Base-by-base conservation (phyloP, 2,888 invertebrate genomes). In the Apamea monoglypha region DNA sequence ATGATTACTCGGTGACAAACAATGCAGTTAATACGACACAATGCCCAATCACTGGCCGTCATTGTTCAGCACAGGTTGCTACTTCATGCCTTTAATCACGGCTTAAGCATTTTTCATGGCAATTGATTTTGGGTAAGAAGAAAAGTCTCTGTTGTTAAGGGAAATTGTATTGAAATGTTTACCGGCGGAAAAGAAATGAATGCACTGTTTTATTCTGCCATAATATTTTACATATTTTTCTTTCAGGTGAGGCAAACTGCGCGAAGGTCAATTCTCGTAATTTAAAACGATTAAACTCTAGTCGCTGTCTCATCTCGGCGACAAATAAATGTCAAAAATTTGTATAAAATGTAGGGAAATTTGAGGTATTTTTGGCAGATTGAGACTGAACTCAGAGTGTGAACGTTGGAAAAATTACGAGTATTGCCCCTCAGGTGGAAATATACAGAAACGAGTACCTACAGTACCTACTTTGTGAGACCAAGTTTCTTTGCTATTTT, bases 11-110 rank as follows among this genome's bases (percentile, higher is more conserved):
- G 89, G 92, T 88, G 89, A 90, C 96, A 96, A 96, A 97, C 96
- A 97, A 97, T 96, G 92, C 95, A 87, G 95, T 95, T 96, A 96
- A 96, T 96, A 96, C 91, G 87, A 94, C 94, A 96, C 96, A 96
- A 96, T 96, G 94, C 89, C 92, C 96, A 96, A 96, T 96, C 96
- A 96, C 93, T 92, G 92, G 89, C 80, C 83, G 89, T 81, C 85
- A 88, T 91, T 91, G 91, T 92, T 89, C 89, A 44, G 10, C 64
- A 59, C 74, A 85, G 82, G 78, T 87, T 78, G 70, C 75, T 81
- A 85, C 85, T 86, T 74, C 67, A 44, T 70, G 76, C 50, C 78
- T 71, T 75, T 76, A 81, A 83, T 87, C 71, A 79, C 69, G 69
- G 76, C 76, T 79, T 56, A 74, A 72, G 71, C 61, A 72, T 80